Evolutionary conservation across 2,888 invertebrate genomes (phyloP), one percentile per base, ranked within the genome.

Genomic region (Epiblema foenella): DNA sequence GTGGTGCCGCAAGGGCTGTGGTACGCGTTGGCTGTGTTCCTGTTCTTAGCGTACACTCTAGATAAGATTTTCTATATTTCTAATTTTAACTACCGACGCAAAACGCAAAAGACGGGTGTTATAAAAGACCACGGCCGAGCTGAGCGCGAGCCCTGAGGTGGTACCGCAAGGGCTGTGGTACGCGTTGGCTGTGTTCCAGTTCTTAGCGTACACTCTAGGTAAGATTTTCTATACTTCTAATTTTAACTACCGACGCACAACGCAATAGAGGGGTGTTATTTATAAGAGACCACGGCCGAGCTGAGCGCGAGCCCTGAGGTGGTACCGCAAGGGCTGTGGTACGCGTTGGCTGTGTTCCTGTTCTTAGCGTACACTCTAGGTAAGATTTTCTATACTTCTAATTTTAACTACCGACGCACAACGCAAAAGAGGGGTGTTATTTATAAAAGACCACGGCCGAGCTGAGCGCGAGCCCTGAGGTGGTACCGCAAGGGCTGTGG

Each of bases 291-390:
- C 0, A 58, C 80, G 2, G 76, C 77, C 75, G 92, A 79, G 75
- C 88, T 79, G 0, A 29, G 52, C 54, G 12, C n/a, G 12, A 11
- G 54, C 5, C 65, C 77, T 0, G 89, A 88, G 68, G 77, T 83
- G 0, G 95, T 99, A 79, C 98, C 99, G 1, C 94, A 94, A 75
- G 97, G 97, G 95, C 95, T 98, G 59, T 99, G 98, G 96, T 95
- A 97, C 33, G 85, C 96, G 54, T 96, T 97, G 58, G 97, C 98
- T 2, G 94, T 98, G 73, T 97, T 97, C 86, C 96, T 99, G 81
- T 99, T 99, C 87, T 92, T 98, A 79, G 98, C 99, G 15, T 99
- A 99, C 86, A 99, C 99, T 11, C 94, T 99, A 85, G 98, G 98
- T 98, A 91, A 94, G 94, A 33, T 5, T 33, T 5, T 0, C 8